phyloP scores from a whole-genome alignment of 2,888 invertebrate genomes.

The Iselma pallidipennis region DNA sequence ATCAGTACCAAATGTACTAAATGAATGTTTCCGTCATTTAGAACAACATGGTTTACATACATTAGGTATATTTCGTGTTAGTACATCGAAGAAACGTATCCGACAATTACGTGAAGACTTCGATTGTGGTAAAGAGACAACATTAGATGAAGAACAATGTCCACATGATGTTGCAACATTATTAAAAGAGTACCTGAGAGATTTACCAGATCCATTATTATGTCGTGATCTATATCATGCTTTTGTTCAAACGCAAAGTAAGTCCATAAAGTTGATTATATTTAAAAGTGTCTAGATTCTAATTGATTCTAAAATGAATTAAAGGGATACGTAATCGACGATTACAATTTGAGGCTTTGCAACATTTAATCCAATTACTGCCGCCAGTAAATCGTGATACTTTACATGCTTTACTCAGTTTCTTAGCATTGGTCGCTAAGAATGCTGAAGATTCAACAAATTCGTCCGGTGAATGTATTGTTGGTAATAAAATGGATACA shows the following conservation, averaged over 20 bases:
- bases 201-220: slow-evolving; percentile 89
- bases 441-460: slow-evolving; percentile 69
- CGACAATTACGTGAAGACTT: slow-evolving; percentile 92
- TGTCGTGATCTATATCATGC: slow-evolving; percentile 87
- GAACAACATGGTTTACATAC: slow-evolving; percentile 81
- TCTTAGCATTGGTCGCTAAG: slow-evolving; percentile 76
- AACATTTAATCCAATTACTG: slow-evolving; percentile 81
- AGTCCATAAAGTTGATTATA: no score
- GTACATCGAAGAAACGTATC: slow-evolving; percentile 89
- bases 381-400: slow-evolving; percentile 91
- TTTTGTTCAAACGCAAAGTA: slow-evolving; percentile 91
- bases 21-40: slow-evolving; percentile 80
- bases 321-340: slow-evolving; percentile 81
- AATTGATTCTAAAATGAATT: no score
- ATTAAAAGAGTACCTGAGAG: slow-evolving; percentile 90
- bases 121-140: slow-evolving; percentile 76
- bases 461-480: slow-evolving; percentile 56
- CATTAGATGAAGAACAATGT: slow-evolving; percentile 78
- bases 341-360: slow-evolving; percentile 80
- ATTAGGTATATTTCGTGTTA: slow-evolving; percentile 89
- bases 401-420: slow-evolving; percentile 77
- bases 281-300: no score
- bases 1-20: slow-evolving; percentile 76
- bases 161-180: slow-evolving; percentile 94
- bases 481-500: slow-evolving; percentile 94